Evolutionary conservation across 2,888 invertebrate species (phyloP), one percentile per base, ranked within the genome.

Genomic region (Nymphalis c-album): DNA sequence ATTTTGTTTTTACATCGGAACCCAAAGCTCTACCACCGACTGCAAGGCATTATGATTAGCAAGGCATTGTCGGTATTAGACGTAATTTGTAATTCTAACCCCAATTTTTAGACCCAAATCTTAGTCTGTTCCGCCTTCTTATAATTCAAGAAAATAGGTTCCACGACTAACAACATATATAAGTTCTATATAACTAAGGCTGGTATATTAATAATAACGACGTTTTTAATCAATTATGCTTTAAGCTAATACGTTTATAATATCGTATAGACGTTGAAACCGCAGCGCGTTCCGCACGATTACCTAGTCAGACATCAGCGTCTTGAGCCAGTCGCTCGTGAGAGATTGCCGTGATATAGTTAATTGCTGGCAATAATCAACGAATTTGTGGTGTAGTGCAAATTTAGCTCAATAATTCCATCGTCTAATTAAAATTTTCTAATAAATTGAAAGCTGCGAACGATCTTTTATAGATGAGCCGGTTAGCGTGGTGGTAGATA

Each of bases 291-390:
- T 82, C 80, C 79, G 66, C 73, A 66, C 77, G 79, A 81, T 83
- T 80, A 80, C 78, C 75, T 76, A 73, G 65, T 59, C 76, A 74
- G 72, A 77, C 76, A 79, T 81, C 77, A 82, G 74, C 69, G 66
- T 48, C 67, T 60, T 59, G 48, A 45, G 61, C 50, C 53, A 63
- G 47, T 53, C 46, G 61, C 26, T 47, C 26, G 67, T 48, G 53
- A 64, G 62, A 67, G 64, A 67, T 67, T 64, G 64, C 53, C 59
- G 35, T 53, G 51, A 67, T 63, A 46, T 50, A 63, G 61, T 35
- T 67, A 70, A 70, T 60, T 62, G 62, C 57, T 60, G 59, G 60
- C 47, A 51, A 53, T 60, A 46, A 60, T 53, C 7, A 40, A 26
- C 35, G 40, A 40, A 57, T 40, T 57, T 57, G 59, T 51, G 18